Evolutionary conservation across 1,140 invertebrate species (phyloP).

Genomic region (Bombus confusus): DNA sequence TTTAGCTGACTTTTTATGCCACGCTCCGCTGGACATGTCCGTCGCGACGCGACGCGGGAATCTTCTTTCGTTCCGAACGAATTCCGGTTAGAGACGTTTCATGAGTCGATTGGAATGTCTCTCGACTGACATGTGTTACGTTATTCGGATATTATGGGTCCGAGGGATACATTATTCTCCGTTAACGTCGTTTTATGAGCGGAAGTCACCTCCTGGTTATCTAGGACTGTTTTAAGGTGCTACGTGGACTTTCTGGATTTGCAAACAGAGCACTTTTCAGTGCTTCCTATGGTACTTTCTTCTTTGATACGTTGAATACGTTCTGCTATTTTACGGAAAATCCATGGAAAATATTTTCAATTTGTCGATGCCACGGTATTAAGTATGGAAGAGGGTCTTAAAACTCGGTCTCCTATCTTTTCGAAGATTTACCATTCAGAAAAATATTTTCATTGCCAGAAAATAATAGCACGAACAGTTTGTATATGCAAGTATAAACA

Average conservation of each 20-base stretch:
- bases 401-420: no score
- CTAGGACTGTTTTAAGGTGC: neutral
- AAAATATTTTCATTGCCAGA: no score
- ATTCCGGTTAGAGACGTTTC: slow-evolving; percentile 16
- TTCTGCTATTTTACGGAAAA: no score
- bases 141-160: neutral
- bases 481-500: no score
- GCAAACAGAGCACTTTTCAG: neutral
- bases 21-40: neutral
- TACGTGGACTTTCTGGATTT: neutral
- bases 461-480: no score
- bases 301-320: neutral
- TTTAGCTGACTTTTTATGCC: slow-evolving; percentile 17
- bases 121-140: neutral
- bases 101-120: slow-evolving; percentile 7
- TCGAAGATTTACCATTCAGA: no score
- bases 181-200: neutral
- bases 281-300: neutral
- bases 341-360: no score
- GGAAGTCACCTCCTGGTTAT: neutral
- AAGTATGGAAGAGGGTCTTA: no score
- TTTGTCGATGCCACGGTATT: no score
- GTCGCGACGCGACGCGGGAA: neutral
- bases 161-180: neutral
- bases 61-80: slow-evolving; percentile 1